Evolutionary conservation across 2,113 vertebrate genomes (phyloP), one percentile per base, ranked within the genome.

Genomic region (Casuarius casuarius): DNA sequence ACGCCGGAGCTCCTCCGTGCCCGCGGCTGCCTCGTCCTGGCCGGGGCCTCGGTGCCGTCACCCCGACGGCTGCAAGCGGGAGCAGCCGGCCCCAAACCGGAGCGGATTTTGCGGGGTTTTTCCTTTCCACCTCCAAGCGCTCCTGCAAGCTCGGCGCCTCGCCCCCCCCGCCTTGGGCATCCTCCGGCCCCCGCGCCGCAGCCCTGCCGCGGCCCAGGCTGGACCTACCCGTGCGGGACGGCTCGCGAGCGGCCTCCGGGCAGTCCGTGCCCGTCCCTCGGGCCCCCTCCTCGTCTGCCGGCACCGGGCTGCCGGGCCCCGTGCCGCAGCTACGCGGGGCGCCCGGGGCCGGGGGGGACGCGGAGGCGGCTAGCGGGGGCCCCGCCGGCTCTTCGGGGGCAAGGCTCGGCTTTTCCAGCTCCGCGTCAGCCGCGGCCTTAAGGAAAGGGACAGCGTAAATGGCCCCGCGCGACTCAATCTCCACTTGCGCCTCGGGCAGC

Each of bases 391-490:
- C 97, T 98, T 98, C 96, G 3, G 84, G 86, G 95, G 79, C 44
- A 21, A 82, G 83, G 97, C 97, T 92, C 21, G 95, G 89, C 95
- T 96, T 90, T 94, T 95, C 82, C 94, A 94, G 49, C 77, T 96
- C 65, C 25, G 77, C 13, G 52, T 67, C 63, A 71, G n/a, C 84
- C 86, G 40, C 61, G 9, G 98, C 97, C 92, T 98, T 89, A 86
- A 96, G 86, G 92, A 98, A 73, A 79, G 98, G 98, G 40, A 99
- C 92, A 84, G 97, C 97, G 77, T 98, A 98, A 77, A 98, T 98
- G 48, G 98, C 98, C 29, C 97, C 98, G 44, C 98, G 98, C 70
- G 98, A 99, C 96, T 99, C 98, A 20, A 98, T 96, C 72, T 98
- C 98, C 94, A 95, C 84, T n/a, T 94, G 76, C 81, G 96, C 94